Conservation (phyloP, 2,113 vertebrate species). For the Oreochromis spilurus region DNA sequence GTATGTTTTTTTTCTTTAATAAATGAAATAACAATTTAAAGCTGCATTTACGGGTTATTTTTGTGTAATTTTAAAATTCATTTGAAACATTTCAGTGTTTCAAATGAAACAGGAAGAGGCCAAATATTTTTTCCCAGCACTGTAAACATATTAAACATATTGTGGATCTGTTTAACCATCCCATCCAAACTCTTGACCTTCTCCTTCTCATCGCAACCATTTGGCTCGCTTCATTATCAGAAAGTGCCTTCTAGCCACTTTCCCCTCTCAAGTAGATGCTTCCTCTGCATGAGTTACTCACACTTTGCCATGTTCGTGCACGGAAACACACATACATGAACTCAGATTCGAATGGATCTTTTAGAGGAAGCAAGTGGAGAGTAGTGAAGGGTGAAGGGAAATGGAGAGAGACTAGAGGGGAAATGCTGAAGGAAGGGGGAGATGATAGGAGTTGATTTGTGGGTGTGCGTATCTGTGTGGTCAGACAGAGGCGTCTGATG, state of each 20-base stretch:
- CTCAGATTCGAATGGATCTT: background rate
- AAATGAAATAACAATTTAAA: background rate
- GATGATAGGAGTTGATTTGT: background rate
- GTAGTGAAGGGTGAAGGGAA: constrained; percentile 3
- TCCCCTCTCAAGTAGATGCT: background rate
- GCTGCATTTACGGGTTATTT: accelerated
- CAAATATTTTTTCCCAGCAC: background rate
- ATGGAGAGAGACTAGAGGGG: background rate
- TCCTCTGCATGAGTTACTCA: background rate
- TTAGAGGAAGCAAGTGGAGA: background rate
- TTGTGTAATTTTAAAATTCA: background rate
- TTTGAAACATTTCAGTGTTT: accelerated
- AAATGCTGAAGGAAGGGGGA: background rate
- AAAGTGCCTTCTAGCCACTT: background rate
- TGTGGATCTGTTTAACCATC: background rate
- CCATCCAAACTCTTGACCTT: background rate
- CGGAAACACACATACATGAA: background rate
- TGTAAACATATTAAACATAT: background rate
- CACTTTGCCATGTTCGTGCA: background rate
- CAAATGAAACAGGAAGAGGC: background rate
- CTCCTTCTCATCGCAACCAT: background rate
- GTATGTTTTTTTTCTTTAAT: background rate
- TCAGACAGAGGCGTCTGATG: background rate
- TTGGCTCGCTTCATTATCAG: background rate
- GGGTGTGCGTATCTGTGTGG: background rate